Percentiles rank a stretch among this genome's conserved stretches.
Conservation (phyloP, 2,113 vertebrate species). For the Mesoclemmys tuberculata region DNA sequence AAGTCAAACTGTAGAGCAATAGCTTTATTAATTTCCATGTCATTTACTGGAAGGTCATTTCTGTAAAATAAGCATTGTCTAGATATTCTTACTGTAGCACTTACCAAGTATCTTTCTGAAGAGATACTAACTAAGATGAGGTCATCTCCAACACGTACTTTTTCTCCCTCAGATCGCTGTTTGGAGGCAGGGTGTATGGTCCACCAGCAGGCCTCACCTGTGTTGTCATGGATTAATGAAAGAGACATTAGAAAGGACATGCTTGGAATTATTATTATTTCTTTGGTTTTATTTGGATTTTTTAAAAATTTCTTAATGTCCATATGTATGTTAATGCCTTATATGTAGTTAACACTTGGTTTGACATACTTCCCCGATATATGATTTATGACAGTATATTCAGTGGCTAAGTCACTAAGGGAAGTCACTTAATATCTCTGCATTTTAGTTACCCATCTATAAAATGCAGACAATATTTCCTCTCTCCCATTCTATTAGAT, state of each 20-base stretch:
- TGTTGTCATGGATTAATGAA: neutral
- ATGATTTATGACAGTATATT: neutral
- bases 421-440: neutral
- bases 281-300: neutral
- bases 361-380: neutral
- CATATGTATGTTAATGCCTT: neutral
- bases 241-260: conserved; percentile 5
- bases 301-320: neutral
- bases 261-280: neutral
- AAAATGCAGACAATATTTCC: neutral
- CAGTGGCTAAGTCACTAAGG: neutral
- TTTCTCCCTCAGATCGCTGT: conserved; percentile 95
- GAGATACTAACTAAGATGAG: conserved; percentile 98
- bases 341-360: neutral
- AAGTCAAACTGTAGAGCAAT: neutral
- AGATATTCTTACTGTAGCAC: conserved; percentile 13
- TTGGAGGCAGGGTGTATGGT: conserved; percentile 88
- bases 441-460: neutral
- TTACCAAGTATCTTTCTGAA: conserved; percentile 96
- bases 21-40: neutral
- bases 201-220: conserved; percentile 95
- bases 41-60: neutral
- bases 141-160: conserved; percentile 96
- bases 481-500: neutral
- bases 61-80: neutral